Base-by-base conservation (phyloP, 2,797 vertebrate genomes). In the Oryzias sinensis region DNA sequence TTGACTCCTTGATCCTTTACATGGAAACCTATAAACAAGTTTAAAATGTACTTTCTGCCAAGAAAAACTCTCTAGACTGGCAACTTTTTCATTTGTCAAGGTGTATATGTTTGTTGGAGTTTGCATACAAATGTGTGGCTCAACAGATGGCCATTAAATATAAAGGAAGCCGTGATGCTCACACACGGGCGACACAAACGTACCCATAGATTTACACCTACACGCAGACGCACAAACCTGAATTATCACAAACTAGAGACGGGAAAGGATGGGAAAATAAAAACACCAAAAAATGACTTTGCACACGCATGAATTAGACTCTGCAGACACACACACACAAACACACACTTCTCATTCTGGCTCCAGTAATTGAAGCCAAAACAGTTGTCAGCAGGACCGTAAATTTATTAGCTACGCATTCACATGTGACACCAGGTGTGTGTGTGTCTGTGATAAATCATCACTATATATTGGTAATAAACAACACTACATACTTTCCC, bases 91-190 rank as follows among this genome's bases (percentile, higher is more conserved):
- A 68, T 80, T 78, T 54, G 59, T 72, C 54, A 47, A 73, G 37
- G 51, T 62, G 43, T 6, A 6, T 5, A 24, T 48, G 60, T 67
- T 56, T 71, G 64, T 60, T 37, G 25, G 52, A 2, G 14, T 67
- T 70, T 72, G 61, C 67, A 67, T 72, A 60, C 54, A 33, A 71
- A 77, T 81, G 55, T 64, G 55, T 53, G 25, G 50, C 75, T 72
- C 59, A 79, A 82, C 84, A 86, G 79, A 84, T 83, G 69, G 82
- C 43, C 47, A 62, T 69, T 68, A 78, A 75, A 71, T 82, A 69
- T 58, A 79, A 74, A 50, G 6, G 57, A 74, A 59, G 48, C 43
- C 43, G 9, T 55, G 57, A 63, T 50, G 1, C 6, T 49, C 59
- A 22, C 47, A 45, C 43, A 55, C 37, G 43, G n/a, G 55, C 53